A percentile compares a stretch with the other conserved stretches of the same genome.
phyloP scores from a whole-genome alignment of 1,140 invertebrate species.

The Conus ventricosus region DNA sequence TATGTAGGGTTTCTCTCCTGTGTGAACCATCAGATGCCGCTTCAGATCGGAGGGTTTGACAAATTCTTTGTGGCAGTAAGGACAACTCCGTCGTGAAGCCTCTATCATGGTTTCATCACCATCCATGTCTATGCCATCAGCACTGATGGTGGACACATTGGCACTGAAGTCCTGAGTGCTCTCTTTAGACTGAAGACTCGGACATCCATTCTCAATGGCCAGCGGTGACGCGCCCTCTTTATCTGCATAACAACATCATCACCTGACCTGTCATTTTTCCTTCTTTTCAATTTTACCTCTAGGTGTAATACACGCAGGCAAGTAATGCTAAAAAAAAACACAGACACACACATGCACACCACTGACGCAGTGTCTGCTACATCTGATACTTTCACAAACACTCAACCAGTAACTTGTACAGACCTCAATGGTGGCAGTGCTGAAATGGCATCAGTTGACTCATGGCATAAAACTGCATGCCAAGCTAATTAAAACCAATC shows the following conservation, averaged over 20 bases:
- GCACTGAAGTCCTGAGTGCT: not conserved
- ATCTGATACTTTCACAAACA: no score
- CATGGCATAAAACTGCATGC: no score
- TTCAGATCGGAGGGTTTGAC: conserved; percentile 69
- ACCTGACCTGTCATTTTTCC: no score
- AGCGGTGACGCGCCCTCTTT: not conserved
- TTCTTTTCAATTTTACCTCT: no score
- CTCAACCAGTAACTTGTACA: no score
- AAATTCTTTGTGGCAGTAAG: conserved; percentile 63
- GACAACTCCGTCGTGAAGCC: conserved; percentile 41
- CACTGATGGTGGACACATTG: not conserved
- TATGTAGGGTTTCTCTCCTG: conserved; percentile 68
- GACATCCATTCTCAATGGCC: not conserved
- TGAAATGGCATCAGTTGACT: no score
- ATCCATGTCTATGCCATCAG: conserved; percentile 11
- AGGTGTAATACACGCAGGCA: no score
- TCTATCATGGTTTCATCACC: conserved; percentile 24
- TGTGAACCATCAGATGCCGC: conserved; percentile 72
- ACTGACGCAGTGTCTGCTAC: no score
- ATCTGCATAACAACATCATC: not conserved
- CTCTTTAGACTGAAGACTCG: not conserved
- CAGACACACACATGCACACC: no score
- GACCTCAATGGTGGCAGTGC: no score
- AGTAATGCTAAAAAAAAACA: no score
- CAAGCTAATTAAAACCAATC: no score